These are phyloP conservation scores for Cosmia pyralina DNA, from an alignment of 2,888 invertebrate genomes.

Conservation along the genomic window DNA sequence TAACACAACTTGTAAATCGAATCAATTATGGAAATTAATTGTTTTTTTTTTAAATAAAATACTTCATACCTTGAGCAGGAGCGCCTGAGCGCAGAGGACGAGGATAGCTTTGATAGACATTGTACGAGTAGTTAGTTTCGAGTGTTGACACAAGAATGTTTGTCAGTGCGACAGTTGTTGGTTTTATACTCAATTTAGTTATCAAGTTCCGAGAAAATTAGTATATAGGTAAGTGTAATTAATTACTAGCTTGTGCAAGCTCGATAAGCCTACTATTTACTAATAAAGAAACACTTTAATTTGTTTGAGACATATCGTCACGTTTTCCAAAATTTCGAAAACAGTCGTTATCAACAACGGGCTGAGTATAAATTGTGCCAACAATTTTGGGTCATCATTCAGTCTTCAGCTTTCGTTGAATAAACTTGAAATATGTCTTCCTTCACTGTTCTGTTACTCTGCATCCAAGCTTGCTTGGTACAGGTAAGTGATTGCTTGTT, in stretches of 20 bases:
- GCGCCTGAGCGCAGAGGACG: conserved; percentile 59
- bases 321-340: conserved; percentile 29
- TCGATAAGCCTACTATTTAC: conserved; percentile 26
- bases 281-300: not conserved
- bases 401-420: conserved; percentile 33
- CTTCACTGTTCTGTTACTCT: conserved; percentile 67
- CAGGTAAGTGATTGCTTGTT: conserved; percentile 58
- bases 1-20: too few species aligned
- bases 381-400: conserved; percentile 12
- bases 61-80: conserved; percentile 18
- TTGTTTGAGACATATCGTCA: not conserved
- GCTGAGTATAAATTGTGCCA: conserved; percentile 24
- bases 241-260: conserved; percentile 25
- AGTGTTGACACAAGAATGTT: conserved; percentile 40
- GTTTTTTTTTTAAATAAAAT: not conserved
- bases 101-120: conserved; percentile 70
- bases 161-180: not conserved
- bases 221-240: conserved; percentile 6
- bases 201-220: conserved; percentile 10
- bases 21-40: not conserved
- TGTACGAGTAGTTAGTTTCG: conserved; percentile 46
- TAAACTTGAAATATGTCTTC: conserved; percentile 62
- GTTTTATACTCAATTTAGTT: conserved; percentile 9
- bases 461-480: conserved; percentile 71
- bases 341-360: not conserved